Conservation (phyloP, 2,888 invertebrate species). For the Altica lythri region DNA sequence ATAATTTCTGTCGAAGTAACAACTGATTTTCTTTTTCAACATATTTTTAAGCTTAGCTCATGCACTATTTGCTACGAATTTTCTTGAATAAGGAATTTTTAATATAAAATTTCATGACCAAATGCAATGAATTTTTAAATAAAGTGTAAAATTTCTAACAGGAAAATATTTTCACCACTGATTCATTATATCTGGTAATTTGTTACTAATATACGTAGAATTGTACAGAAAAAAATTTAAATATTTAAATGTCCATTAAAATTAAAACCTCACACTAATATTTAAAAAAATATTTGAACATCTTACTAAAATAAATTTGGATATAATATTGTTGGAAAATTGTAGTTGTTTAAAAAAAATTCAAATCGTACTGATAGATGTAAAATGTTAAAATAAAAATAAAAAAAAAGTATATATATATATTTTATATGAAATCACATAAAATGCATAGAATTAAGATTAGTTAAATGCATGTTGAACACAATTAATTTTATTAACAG, state of each 20-base stretch:
- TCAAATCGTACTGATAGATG: conserved; percentile 33
- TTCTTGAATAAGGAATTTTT: too few relatives aligned
- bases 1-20: too few relatives aligned
- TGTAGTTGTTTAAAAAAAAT: conserved; percentile 12
- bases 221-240: too few relatives aligned
- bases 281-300: neutral
- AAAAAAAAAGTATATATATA: too few relatives aligned
- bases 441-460: conserved; percentile 13
- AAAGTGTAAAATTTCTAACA: too few relatives aligned
- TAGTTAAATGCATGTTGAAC: conserved; percentile 9
- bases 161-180: neutral
- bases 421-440: conserved; percentile 31
- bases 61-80: too few relatives aligned
- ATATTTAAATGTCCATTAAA: conserved; percentile 1
- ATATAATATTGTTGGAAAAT: conserved; percentile 14
- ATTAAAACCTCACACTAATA: neutral
- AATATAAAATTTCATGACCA: too few relatives aligned
- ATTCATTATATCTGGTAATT: too few relatives aligned
- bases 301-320: conserved; percentile 1
- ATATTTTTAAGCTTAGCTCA: too few relatives aligned
- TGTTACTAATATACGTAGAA: too few relatives aligned
- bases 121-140: too few relatives aligned
- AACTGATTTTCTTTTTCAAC: too few relatives aligned
- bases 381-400: conserved; percentile 26
- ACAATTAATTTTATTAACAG: conserved; percentile 10